Percentiles rank a stretch among this genome's conserved stretches.
These are phyloP conservation scores for Apomyelois bistriatella DNA, from an alignment of 2,888 invertebrate genomes.

Conservation along the genomic window DNA sequence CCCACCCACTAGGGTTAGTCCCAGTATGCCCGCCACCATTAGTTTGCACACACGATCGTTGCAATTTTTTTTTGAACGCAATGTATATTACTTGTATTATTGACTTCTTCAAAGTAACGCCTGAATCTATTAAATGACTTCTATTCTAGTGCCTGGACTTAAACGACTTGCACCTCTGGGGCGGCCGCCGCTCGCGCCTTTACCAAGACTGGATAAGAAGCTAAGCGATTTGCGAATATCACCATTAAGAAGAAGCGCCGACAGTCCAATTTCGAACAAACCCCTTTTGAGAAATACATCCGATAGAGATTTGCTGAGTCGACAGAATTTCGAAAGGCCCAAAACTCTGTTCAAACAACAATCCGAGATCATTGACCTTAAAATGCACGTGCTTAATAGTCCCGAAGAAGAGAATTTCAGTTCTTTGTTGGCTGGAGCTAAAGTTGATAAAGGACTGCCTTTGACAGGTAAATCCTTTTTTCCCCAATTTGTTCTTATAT, in stretches of 20 bases:
- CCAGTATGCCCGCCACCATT: too few species aligned
- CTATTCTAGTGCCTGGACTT: constrained; percentile 27
- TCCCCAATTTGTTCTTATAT: too few species aligned
- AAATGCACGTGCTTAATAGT: constrained; percentile 63
- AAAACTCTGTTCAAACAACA: constrained; percentile 66
- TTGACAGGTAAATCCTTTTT: constrained; percentile 62
- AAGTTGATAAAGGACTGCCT: constrained; percentile 66
- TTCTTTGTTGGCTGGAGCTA: constrained; percentile 47
- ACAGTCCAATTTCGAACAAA: constrained; percentile 51
- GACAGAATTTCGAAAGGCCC: constrained; percentile 58
- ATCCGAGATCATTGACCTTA: constrained; percentile 70
- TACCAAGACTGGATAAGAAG: constrained; percentile 59
- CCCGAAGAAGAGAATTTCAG: constrained; percentile 61
- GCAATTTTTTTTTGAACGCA: too few species aligned
- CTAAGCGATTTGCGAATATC: constrained; percentile 60
- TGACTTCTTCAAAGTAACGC: too few species aligned
- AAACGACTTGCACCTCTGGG: constrained; percentile 58
- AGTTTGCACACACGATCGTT: too few species aligned
- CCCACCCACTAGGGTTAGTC: too few species aligned
- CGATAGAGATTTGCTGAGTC: constrained; percentile 51
- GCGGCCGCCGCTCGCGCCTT: constrained; percentile 58
- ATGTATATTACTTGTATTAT: too few species aligned
- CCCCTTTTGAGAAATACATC: constrained; percentile 54
- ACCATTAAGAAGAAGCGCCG: constrained; percentile 59
- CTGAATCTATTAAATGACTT: too few species aligned